These are phyloP conservation scores for Pararge aegeria DNA, from an alignment of 1,140 invertebrate species.

Conservation along the genomic window DNA sequence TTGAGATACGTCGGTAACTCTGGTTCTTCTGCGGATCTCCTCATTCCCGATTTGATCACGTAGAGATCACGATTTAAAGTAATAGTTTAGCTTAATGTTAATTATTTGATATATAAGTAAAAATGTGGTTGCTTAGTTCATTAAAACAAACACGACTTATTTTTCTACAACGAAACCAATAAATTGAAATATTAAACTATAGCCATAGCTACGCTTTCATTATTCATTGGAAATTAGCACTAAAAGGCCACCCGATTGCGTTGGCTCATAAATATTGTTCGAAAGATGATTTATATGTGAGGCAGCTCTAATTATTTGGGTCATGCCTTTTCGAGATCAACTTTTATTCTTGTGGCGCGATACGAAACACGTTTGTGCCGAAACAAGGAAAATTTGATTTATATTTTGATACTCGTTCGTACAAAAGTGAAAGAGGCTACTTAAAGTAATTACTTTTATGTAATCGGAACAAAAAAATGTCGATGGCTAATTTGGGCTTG, in stretches of 20 bases:
- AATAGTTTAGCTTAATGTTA: too few relatives aligned
- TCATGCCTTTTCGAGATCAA: constrained; percentile 57
- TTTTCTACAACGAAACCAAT: too few relatives aligned
- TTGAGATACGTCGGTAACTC: too few relatives aligned
- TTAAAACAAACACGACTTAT: too few relatives aligned
- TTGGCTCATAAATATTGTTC: constrained; percentile 64
- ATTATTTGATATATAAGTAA: too few relatives aligned
- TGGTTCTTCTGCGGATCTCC: too few relatives aligned
- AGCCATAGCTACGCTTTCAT: background rate
- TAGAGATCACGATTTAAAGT: too few relatives aligned
- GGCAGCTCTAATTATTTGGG: constrained; percentile 68
- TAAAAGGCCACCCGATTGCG: constrained; percentile 56
- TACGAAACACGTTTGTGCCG: constrained; percentile 30
- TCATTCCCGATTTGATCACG: too few relatives aligned
- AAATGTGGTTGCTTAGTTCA: too few relatives aligned
- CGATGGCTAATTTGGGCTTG: too few relatives aligned
- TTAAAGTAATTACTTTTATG: background rate
- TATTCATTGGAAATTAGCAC: background rate
- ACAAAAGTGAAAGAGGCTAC: background rate
- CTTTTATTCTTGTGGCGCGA: constrained; percentile 39
- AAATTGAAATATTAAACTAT: too few relatives aligned
- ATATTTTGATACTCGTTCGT: constrained; percentile 12
- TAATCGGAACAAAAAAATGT: background rate
- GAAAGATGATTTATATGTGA: constrained; percentile 67
- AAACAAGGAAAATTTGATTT: constrained; percentile 28